A percentile compares a stretch with the other conserved stretches of the same genome.
Evolutionary conservation across 2,888 invertebrate species (phyloP).

Genomic region (Cylloceria caligata): DNA sequence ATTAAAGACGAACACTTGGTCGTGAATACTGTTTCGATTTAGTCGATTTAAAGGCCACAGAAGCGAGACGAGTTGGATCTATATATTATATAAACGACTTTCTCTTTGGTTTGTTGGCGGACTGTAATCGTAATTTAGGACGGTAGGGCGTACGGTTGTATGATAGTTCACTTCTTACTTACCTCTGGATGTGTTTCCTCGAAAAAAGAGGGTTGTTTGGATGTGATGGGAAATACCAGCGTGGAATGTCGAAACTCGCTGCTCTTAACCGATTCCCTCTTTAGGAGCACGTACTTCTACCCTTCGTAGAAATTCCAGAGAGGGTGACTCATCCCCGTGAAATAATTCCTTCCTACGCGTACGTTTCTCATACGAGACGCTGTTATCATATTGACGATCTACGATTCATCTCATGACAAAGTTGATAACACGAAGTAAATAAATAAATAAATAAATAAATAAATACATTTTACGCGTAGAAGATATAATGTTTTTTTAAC

Average conservation of each 20-base stretch:
- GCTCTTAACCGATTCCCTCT: neutral
- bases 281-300: slow-evolving; percentile 19
- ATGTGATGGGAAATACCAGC: slow-evolving; percentile 30
- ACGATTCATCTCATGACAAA: too few species aligned
- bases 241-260: neutral
- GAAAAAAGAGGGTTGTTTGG: slow-evolving; percentile 22
- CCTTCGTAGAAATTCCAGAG: slow-evolving; percentile 1
- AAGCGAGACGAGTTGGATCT: neutral
- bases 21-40: slow-evolving; percentile 13
- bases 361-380: neutral
- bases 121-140: slow-evolving; percentile 13
- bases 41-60: slow-evolving; percentile 20
- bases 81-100: neutral
- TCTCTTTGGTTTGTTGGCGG: neutral
- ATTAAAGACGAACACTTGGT: slow-evolving; percentile 20
- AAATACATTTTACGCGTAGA: too few species aligned
- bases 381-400: neutral
- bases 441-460: too few species aligned
- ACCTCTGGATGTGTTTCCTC: neutral
- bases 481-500: too few species aligned
- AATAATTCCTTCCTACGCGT: slow-evolving; percentile 7
- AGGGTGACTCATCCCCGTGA: slow-evolving; percentile 2
- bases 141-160: neutral
- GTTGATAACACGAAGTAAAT: too few species aligned
- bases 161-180: slow-evolving; percentile 1